Evolutionary conservation across 2,888 invertebrate species (phyloP), one percentile per base, ranked within the genome.

Genomic region (Parapristionchus giblindavisi): DNA sequence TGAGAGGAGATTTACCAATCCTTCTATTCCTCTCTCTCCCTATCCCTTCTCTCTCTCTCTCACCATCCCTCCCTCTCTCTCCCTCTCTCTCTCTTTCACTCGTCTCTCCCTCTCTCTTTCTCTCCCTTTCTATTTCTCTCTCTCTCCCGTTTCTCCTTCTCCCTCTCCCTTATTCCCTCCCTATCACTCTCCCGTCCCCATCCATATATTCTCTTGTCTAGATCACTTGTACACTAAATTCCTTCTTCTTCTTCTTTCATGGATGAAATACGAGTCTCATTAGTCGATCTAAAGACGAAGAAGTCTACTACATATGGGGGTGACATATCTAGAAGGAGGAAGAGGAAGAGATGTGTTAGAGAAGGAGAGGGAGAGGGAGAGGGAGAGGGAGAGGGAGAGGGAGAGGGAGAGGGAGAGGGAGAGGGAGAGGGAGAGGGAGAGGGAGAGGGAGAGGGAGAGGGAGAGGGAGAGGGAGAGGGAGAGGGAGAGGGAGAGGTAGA

Each of bases 91-190:
- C 43, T 27, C 43, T 4, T 43, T 17, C 29, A 14, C 29, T 40
- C 43, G 63, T 43, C 63, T 43, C 63, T 43, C 63, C 63, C 63
- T 43, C 32, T 43, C 63, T 43, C 43, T 29, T 65, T 56, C 56
- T 56, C 56, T 29, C 27, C 14, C 51, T 43, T 17, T 43, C 43
- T 17, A 8, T 43, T 8, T 36, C 8, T 24, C 1, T 36, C 14
- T 24, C 36, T 5, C 60, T 60, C 36, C 60, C 36, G 1, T 34
- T 61, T n/a, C 61, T 29, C 40, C 32, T 24, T 3, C 43, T 40
- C 24, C 2, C 38, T 21, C 24, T 40, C 63, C 43, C 17, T 63
- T 29, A 24, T 27, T 56, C 29, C 29, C 24, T 27, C 21, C 29
- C 38, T 21, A 24, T 40, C 43, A 27, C 4, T 36, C 65, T 36